Evolutionary conservation across 2,888 invertebrate genomes (phyloP), one percentile per base, ranked within the genome.

Genomic region (Omphaloscelis lunosa): DNA sequence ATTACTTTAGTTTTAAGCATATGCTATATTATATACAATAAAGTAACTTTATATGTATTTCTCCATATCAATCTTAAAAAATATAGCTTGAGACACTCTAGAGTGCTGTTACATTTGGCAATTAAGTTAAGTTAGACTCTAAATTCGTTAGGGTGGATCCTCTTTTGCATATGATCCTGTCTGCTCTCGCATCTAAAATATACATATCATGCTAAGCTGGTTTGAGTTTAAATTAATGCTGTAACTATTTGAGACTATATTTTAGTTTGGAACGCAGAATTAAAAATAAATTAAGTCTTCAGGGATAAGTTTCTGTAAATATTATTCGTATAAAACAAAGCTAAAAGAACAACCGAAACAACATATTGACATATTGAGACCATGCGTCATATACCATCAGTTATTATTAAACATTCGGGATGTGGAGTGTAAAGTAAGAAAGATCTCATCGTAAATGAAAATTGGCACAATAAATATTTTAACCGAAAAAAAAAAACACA

Each of bases 1-100:
- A 92, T 88, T 87, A 84, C 77, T 87, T 85, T 83, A 84, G 83
- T 63, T 83, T 83, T 81, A 85, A 88, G 69, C 82, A 79, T 83
- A 82, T 83, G 80, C 77, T 82, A n/a, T n/a, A n/a, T n/a, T 86
- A 79, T 48, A 48, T 17, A 5, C n/a, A n/a, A n/a, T 75, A 77
- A 71, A 77, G 61, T 59, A 59, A 76, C 75, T 80, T 73, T 63
- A 53, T 75, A 75, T 68, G 41, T 75, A 66, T 79, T 73, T 79
- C 48, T 81, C 53, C 59, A 56, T 86, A 78, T 79, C 75, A 75
- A 79, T 77, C 74, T 87, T 62, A 72, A 58, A 77, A 80, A 77
- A 66, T 29, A 72, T 75, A 75, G 29, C 62, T 75, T 63, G 76
- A 84, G 81, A 71, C 48, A 65, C 76, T 77, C 72, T 7, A 34